These are phyloP conservation scores for Perca schrenkii DNA, from an alignment of 2,113 vertebrate genomes.

Conservation along the genomic window DNA sequence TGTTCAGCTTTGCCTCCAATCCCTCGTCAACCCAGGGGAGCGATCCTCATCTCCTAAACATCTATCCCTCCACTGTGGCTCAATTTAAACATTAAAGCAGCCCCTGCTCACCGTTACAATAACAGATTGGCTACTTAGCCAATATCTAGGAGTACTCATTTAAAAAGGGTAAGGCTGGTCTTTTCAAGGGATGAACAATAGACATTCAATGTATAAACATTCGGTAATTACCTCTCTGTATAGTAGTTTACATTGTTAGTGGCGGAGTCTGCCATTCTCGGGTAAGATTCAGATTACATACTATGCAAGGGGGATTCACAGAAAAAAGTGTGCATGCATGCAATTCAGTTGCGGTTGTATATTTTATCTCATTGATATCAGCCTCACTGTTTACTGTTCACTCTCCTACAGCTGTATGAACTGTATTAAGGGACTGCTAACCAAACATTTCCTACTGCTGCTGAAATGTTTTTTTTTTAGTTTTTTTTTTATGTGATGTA, in stretches of 20 bases:
- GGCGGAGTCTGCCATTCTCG: neutral
- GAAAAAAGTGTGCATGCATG: neutral
- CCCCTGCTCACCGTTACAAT: neutral
- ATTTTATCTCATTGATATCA: neutral
- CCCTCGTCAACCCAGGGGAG: neutral
- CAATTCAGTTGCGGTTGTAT: neutral
- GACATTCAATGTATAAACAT: no score
- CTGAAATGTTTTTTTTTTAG: no score
- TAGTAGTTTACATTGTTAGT: neutral
- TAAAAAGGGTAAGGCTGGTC: neutral
- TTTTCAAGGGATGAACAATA: neutral
- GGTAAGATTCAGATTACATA: neutral
- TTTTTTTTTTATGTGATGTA: no score
- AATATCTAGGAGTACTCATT: neutral
- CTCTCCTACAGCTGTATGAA: neutral
- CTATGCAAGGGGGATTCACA: neutral
- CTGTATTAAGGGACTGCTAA: neutral
- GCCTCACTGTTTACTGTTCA: neutral
- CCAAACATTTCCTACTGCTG: neutral
- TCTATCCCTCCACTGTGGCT: neutral
- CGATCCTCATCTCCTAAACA: neutral
- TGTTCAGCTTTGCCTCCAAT: slow-evolving; percentile 23
- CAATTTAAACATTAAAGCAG: neutral
- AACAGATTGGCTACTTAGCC: neutral
- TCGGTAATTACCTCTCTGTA: neutral